Evolutionary conservation across 2,888 invertebrate species (phyloP).

Genomic region (Heliconius erato): DNA sequence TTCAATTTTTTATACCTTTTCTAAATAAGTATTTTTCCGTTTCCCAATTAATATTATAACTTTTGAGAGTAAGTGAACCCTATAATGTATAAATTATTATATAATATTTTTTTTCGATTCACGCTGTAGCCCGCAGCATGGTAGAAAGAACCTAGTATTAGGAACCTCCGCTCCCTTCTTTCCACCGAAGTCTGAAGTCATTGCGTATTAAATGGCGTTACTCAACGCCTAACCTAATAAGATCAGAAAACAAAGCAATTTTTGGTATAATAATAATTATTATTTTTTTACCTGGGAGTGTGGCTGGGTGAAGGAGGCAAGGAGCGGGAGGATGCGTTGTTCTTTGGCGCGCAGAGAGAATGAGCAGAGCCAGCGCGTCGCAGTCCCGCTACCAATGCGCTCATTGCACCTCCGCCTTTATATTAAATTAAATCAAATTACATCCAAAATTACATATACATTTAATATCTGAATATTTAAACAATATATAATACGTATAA

Average conservation of each 20-base stretch:
- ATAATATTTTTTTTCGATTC: too few relatives aligned
- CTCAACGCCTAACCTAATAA: neutral
- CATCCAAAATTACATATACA: neutral
- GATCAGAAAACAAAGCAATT: neutral
- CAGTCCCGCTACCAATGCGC: slow-evolving; percentile 80
- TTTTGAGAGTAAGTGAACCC: neutral
- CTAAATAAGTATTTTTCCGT: too few relatives aligned
- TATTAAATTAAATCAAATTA: slow-evolving; percentile 9
- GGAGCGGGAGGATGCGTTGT: slow-evolving; percentile 86
- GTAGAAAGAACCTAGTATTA: too few relatives aligned
- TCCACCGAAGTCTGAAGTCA: too few relatives aligned
- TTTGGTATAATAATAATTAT: neutral
- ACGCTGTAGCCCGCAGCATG: too few relatives aligned
- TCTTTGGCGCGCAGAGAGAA: slow-evolving; percentile 80
- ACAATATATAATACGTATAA: neutral
- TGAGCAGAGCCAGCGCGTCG: slow-evolving; percentile 83
- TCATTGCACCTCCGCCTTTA: slow-evolving; percentile 79
- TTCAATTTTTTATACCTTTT: too few relatives aligned
- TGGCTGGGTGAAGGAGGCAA: slow-evolving; percentile 92
- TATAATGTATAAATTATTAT: too few relatives aligned
- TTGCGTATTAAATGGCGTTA: too few relatives aligned
- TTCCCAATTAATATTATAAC: neutral
- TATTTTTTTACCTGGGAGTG: slow-evolving; percentile 84
- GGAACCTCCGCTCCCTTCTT: too few relatives aligned
- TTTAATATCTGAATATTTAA: neutral